phyloP scores from a whole-genome alignment of 2,888 invertebrate species.

The Meiosimyza platycephala region DNA sequence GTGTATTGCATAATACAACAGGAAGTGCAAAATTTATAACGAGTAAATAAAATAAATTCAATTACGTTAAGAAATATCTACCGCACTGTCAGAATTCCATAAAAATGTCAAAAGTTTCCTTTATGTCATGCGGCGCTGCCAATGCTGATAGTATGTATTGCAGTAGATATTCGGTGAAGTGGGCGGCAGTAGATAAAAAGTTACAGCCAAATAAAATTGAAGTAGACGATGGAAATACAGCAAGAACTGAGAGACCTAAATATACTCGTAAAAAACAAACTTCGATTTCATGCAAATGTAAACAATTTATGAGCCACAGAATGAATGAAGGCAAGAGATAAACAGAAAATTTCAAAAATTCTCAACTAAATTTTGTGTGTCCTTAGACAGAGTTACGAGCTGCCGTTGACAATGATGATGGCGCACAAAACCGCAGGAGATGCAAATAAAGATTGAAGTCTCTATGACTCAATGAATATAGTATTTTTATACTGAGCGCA shows the following conservation, averaged over 20 bases:
- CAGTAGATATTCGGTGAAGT: not conserved
- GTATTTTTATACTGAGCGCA: too few relatives aligned
- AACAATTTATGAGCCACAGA: conserved; percentile 15
- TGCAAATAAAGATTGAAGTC: not conserved
- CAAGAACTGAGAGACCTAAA: too few relatives aligned
- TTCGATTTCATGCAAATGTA: conserved; percentile 17
- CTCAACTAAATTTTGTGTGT: too few relatives aligned
- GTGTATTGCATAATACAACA: too few relatives aligned
- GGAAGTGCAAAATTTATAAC: too few relatives aligned
- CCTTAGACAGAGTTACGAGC: too few relatives aligned
- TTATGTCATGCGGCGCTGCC: not conserved
- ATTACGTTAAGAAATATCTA: conserved; percentile 26
- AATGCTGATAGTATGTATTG: not conserved
- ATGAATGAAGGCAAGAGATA: not conserved
- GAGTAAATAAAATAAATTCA: conserved; percentile 9
- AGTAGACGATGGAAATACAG: not conserved
- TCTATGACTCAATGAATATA: not conserved
- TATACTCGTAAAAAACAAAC: not conserved
- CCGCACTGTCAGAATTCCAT: conserved; percentile 28
- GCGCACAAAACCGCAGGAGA: conserved; percentile 10
- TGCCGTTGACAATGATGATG: not conserved
- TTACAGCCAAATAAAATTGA: not conserved
- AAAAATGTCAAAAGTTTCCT: conserved; percentile 11
- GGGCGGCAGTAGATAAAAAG: not conserved
- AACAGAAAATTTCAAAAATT: not conserved